phyloP scores from a whole-genome alignment of 2,888 invertebrate species.

The Stenoptilia bipunctidactyla region DNA sequence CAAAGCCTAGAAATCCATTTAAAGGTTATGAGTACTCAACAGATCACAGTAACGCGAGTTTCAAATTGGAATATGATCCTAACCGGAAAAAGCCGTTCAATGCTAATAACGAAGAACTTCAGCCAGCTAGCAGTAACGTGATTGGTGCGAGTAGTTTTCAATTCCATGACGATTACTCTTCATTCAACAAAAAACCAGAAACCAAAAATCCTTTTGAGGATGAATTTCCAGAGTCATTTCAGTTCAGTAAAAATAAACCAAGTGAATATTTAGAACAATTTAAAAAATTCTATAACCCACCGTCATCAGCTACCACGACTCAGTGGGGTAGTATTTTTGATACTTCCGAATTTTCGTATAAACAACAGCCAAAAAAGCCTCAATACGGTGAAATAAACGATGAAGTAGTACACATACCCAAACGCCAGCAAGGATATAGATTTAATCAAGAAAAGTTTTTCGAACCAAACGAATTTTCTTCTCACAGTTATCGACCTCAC shows the following conservation, averaged over 20 bases:
- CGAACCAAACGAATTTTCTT: constrained; percentile 25
- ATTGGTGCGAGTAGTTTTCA: constrained; percentile 36
- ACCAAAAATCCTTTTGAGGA: constrained; percentile 30
- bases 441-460: constrained; percentile 27
- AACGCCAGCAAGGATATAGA: constrained; percentile 30
- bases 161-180: constrained; percentile 32
- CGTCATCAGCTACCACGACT: constrained; percentile 29
- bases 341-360: constrained; percentile 32
- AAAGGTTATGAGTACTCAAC: constrained; percentile 49
- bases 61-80: constrained; percentile 35
- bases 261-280: constrained; percentile 37
- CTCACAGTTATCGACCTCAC: constrained; percentile 26
- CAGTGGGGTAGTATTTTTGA: constrained; percentile 51
- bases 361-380: constrained; percentile 32
- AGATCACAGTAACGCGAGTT: constrained; percentile 41
- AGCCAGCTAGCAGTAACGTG: constrained; percentile 44
- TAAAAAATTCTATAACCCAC: constrained; percentile 34
- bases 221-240: constrained; percentile 25
- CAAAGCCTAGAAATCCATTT: constrained; percentile 28
- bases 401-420: constrained; percentile 50
- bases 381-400: constrained; percentile 29
- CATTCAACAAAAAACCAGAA: constrained; percentile 38
- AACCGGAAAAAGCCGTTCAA: constrained; percentile 32
- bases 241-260: constrained; percentile 27
- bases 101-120: constrained; percentile 36